Conservation (phyloP, 2,888 invertebrate genomes). For the Lathronympha strigana region DNA sequence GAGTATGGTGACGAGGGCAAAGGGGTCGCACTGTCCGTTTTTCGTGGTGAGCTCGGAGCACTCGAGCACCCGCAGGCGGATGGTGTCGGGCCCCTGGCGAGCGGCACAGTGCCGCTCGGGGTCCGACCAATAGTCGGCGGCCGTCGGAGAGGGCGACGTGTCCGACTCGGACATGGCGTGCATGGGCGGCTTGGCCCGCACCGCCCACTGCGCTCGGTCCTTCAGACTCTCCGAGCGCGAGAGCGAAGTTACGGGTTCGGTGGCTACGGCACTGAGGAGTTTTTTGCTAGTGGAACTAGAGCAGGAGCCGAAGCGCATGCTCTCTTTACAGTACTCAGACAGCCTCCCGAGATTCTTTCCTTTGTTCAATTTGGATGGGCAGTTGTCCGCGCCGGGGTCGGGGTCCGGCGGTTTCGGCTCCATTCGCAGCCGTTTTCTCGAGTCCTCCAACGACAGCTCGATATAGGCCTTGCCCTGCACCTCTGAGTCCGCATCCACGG, state of each 20-base stretch:
- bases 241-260: constrained; percentile 72
- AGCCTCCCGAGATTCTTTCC: constrained; percentile 75
- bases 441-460: constrained; percentile 88
- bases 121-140: constrained; percentile 81
- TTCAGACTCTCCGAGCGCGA: constrained; percentile 80
- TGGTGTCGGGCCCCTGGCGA: constrained; percentile 74
- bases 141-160: constrained; percentile 72
- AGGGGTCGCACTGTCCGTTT: constrained; percentile 96
- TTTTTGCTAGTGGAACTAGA: constrained; percentile 80
- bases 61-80: constrained; percentile 89
- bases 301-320: constrained; percentile 77
- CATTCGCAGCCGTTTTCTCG: constrained; percentile 79
- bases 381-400: constrained; percentile 65
- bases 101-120: constrained; percentile 79
- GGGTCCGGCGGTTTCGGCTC: constrained; percentile 81
- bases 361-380: constrained; percentile 63
- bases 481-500: constrained; percentile 95
- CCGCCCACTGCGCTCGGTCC: constrained; percentile 73
- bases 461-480: constrained; percentile 96
- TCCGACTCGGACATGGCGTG: constrained; percentile 75
- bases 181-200: constrained; percentile 73
- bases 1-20: constrained; percentile 91
- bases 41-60: constrained; percentile 95
- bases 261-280: constrained; percentile 68
- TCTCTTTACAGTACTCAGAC: constrained; percentile 79